Base-by-base conservation (phyloP, 2,797 vertebrate genomes). In the Oryzias dopingdopingensis region DNA sequence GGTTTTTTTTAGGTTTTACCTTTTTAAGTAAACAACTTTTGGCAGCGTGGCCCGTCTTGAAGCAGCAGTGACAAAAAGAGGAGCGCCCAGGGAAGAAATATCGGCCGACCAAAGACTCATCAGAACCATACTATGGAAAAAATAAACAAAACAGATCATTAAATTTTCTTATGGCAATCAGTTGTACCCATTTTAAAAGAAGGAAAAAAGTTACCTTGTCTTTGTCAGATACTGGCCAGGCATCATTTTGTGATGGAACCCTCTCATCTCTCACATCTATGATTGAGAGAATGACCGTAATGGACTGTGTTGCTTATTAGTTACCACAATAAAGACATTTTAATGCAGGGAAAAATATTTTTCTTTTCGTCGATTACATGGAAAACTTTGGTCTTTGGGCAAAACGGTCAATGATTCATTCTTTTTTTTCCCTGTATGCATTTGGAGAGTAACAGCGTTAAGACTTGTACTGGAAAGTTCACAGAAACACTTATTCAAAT, bases 201-300 rank as follows among this genome's bases (percentile, higher is more conserved):
- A 37, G 32, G 26, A 18, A 24, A 42, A 41, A 37, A n/a, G 26
- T 59, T 81, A 85, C 87, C 84, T 87, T 87, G 69, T 88, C 87
- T 72, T 73, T 89, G 8, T 78, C 72, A 42, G 83, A 84, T 52
- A 90, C 59, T 52, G 44, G 68, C 87, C 87, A 90, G 41, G 15
- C 42, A 43, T 80, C 52, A 29, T 49, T 20, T 24, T 23, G n/a
- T 40, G 73, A 50, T 44, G 59, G 64, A 5, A 3, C 14, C 29
- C 42, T n/a, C 5, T 62, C 52, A 56, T 71, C 76, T 67, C 52
- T 55, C 5, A 51, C 37, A 74, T 70, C 87, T 87, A 49, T 46
- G 14, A 65, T 5, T 7, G 43, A 67, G 23, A 79, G 15, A 78
- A 67, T 20, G 6, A 60, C 2, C 13, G 56, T 53, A 3, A 4